Evolutionary conservation across 2,113 vertebrate genomes (phyloP), one percentile per base, ranked within the genome.

Genomic region (Ceyx melanurus): DNA sequence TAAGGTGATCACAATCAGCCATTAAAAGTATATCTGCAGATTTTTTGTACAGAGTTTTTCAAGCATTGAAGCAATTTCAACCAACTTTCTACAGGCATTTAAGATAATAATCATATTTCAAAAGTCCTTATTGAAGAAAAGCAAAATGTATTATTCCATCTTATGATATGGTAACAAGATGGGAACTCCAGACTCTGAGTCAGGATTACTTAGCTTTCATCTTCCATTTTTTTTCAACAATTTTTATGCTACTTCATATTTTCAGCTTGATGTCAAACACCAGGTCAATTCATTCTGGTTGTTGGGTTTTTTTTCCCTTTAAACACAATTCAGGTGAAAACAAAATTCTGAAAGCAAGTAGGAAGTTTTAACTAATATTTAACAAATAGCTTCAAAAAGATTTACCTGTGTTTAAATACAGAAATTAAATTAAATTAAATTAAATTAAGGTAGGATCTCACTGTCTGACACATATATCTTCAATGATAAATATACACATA

Each of bases 11-110:
- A 43, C 48, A 86, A 90, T 51, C 53, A 64, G 9, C 9, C 20
- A 31, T 57, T 88, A 67, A 68, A 84, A 67, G 7, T 12, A 71
- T 6, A 70, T 23, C 46, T 88, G 21, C 3, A 71, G 53, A 31
- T 79, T 68, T 78, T 68, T 64, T 10, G 21, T 78, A n/a, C 26
- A 67, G 26, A 53, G 19, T 46, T 83, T 92, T 93, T 92, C 80
- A 80, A 77, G 25, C 35, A 16, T 65, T 92, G 51, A 89, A 74
- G 17, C 43, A 87, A 54, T 75, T 89, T 82, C 28, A 58, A 3
- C 19, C 4, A 43, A 25, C 19, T 33, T 94, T 78, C 53, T 72
- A 68, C 25, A 71, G 79, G 14, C 16, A 31, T 83, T 83, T 78
- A 51, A 71, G 46, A 62, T 74, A 81, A 37, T 7, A 19, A 31